Base-by-base conservation (phyloP, 53 echinoderm and acorn worm species). In the Patiria pectinifera region DNA sequence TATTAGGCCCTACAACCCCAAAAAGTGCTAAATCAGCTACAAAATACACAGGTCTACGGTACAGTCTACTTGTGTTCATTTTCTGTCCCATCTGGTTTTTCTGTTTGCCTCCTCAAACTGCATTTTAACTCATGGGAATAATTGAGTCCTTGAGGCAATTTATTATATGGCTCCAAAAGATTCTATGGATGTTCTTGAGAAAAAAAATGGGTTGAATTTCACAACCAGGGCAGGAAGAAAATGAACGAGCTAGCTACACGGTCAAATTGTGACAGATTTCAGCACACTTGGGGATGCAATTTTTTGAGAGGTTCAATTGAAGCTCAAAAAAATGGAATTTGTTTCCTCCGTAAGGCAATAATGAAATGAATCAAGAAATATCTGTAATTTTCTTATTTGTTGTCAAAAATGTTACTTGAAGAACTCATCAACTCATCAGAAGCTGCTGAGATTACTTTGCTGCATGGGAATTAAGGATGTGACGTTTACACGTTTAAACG, bases 21-120 rank as follows among this genome's bases (percentile, higher is more conserved):
- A 74, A 70, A 74, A 74, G 74, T 74, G 74, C 74, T 74, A 74
- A 74, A 74, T 74, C 74, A 74, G 74, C 74, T 74, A 18, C 69
- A 69, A 35, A 35, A 35, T 35, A 35, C 10, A 4, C 10, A 69
- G 69, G 35, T 35, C 35, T 69, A 69, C 16, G 0, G 69, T 15
- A 69, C 69, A 69, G 69, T 15, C 11, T 21, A 69, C 16, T 15
- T 21, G 15, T 15, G 15, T 69, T 69, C 69, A 69, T 69, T 18
- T 69, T 74, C 24, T 23, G 24, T 74, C 24, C 35, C 74, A 74
- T n/a, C 74, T 74, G 74, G 35, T 16, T 74, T 74, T 74, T 74
- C 8, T 23, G 24, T 24, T 74, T 24, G 21, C 22, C 6, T 4
- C 9, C 3, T 74, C 74, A 74, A 74, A 74, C 74, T 74, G 74